phyloP scores from a whole-genome alignment of 2,113 vertebrate species.

The Muscicapa adusta region DNA sequence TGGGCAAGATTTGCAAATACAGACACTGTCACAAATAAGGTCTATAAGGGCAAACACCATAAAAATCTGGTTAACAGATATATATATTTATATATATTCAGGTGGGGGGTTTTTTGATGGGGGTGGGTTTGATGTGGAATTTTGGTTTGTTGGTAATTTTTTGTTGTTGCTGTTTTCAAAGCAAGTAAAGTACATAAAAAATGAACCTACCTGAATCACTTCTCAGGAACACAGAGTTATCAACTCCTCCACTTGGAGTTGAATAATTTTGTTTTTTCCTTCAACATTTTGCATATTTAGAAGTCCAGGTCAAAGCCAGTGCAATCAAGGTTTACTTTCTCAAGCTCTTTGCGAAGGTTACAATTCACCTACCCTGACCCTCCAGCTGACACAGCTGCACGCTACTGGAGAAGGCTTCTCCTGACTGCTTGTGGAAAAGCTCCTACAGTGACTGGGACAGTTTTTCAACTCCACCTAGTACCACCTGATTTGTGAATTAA shows the following conservation, averaged over 20 bases:
- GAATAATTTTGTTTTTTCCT: neutral
- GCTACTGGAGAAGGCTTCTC: neutral
- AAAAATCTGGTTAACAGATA: rapidly evolving
- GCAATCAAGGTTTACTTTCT: neutral
- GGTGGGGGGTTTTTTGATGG: rapidly evolving
- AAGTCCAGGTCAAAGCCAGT: neutral
- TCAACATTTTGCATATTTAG: rapidly evolving
- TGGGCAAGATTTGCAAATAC: neutral
- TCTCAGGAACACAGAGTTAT: neutral
- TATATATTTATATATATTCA: too few species aligned
- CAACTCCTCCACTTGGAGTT: neutral
- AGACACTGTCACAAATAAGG: neutral
- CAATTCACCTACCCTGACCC: neutral
- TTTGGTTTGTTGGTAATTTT: neutral
- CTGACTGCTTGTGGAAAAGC: neutral
- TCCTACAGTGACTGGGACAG: rapidly evolving
- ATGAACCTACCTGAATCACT: neutral
- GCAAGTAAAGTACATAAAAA: neutral
- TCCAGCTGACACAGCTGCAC: neutral
- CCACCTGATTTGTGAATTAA: neutral
- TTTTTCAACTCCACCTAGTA: neutral
- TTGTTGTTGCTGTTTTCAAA: neutral
- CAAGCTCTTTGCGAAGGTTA: neutral
- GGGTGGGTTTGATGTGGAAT: neutral
- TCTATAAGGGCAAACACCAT: neutral